These are phyloP conservation scores for Eptatretus atami DNA, from an alignment of 2,797 vertebrate genomes.

Conservation along the genomic window DNA sequence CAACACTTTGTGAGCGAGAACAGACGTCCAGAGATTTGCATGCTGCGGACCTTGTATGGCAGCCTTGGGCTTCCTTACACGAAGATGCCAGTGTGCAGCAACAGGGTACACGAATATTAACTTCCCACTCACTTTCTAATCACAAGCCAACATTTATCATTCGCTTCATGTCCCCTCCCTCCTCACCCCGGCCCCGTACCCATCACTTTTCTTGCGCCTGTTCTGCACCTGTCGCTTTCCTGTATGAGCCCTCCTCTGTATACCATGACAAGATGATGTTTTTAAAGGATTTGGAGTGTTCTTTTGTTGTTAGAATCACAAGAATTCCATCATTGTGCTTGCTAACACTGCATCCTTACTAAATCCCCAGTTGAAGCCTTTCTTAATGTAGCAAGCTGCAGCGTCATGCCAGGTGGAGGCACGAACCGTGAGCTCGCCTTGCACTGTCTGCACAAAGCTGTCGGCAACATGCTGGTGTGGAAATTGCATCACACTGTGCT, in stretches of 20 bases:
- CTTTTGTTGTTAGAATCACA: too few relatives aligned
- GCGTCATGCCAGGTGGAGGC: slow-evolving; percentile 22
- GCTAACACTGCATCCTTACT: too few relatives aligned
- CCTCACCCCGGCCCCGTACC: not conserved
- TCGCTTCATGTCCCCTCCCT: not conserved
- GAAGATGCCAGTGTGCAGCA: slow-evolving; percentile 22
- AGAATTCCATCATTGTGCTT: too few relatives aligned
- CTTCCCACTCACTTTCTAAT: too few relatives aligned
- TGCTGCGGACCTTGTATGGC: slow-evolving; percentile 45
- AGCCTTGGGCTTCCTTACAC: slow-evolving; percentile 29
- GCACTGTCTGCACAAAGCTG: slow-evolving; percentile 22
- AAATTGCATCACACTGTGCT: too few relatives aligned
- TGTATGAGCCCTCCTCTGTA: too few relatives aligned
- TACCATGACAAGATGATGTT: too few relatives aligned
- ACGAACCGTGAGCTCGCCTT: slow-evolving; percentile 24
- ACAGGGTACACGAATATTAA: slow-evolving; percentile 20
- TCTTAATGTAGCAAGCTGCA: slow-evolving; percentile 24
- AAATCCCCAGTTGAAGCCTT: slow-evolving; percentile 16
- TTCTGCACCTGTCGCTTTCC: too few relatives aligned
- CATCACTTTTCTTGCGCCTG: not conserved
- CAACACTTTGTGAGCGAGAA: slow-evolving; percentile 18
- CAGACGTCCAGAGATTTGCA: slow-evolving; percentile 20
- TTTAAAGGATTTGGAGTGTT: too few relatives aligned
- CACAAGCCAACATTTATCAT: too few relatives aligned
- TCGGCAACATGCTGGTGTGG: slow-evolving; percentile 19